phyloP scores from a whole-genome alignment of 2,113 vertebrate genomes.

The Lampris incognitus region DNA sequence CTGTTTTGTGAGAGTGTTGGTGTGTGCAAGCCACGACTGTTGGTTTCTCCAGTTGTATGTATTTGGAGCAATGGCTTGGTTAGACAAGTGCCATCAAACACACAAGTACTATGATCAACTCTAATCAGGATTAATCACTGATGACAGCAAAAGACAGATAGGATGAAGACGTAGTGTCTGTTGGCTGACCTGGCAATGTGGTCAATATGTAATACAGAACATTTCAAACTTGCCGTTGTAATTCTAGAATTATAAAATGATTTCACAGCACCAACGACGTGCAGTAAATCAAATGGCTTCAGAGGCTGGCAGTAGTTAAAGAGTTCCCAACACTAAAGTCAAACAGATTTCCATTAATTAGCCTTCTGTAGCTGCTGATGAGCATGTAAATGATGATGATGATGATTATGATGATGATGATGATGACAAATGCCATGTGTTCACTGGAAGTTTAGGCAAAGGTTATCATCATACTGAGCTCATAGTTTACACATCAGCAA shows the following conservation, averaged over 20 bases:
- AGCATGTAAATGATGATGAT: conserved; percentile 47
- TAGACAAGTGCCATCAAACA: not conserved
- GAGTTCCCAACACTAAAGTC: conserved; percentile 49
- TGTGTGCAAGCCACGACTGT: not conserved
- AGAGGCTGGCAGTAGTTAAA: conserved; percentile 26
- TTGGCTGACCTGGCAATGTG: too few species aligned
- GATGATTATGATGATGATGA: conserved; percentile 60
- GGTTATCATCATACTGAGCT: conserved; percentile 72
- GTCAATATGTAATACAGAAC: conserved; percentile 8
- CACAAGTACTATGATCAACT: not conserved
- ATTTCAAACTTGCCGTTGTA: not conserved
- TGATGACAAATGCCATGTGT: conserved; percentile 63
- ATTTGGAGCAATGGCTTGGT: not conserved
- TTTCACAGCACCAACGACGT: not conserved
- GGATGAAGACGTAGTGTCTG: not conserved
- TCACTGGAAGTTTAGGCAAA: conserved; percentile 69
- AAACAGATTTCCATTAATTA: conserved; percentile 52
- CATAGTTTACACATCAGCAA: conserved; percentile 67
- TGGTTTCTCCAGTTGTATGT: not conserved
- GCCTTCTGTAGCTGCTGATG: conserved; percentile 50
- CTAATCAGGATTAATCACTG: not conserved
- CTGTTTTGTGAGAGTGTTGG: not conserved
- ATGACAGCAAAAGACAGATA: not conserved
- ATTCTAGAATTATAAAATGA: conserved; percentile 10
- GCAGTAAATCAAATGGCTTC: conserved; percentile 21